phyloP scores from a whole-genome alignment of 2,113 vertebrate species.

The Spilogale gracilis region DNA sequence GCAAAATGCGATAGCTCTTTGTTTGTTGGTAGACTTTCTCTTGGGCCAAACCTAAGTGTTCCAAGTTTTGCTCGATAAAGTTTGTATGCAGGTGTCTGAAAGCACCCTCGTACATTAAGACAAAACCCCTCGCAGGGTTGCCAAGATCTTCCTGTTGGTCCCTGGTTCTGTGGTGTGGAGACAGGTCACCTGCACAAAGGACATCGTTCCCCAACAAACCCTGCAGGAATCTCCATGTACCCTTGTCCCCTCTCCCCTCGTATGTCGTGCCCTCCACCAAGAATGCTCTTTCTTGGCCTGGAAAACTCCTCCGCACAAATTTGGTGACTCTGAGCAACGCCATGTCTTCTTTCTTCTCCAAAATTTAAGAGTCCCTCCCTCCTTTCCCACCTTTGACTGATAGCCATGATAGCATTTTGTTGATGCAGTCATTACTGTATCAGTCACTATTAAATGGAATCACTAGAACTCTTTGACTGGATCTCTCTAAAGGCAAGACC shows the following conservation, averaged over 20 bases:
- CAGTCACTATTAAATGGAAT: background rate
- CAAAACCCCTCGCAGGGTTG: background rate
- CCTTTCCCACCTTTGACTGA: background rate
- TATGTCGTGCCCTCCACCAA: background rate
- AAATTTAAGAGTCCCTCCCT: background rate
- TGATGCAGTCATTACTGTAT: background rate
- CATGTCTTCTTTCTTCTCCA: background rate
- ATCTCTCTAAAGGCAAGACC: background rate
- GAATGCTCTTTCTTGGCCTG: background rate
- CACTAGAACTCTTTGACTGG: background rate
- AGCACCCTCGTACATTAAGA: background rate
- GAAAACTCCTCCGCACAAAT: background rate
- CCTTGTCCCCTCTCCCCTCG: background rate
- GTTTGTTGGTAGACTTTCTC: background rate
- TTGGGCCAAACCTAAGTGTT: background rate
- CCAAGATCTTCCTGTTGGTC: background rate
- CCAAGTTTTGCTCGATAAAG: background rate
- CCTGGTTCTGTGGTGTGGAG: background rate
- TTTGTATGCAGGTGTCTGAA: no score
- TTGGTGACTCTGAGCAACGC: background rate
- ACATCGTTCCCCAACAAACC: rapidly evolving
- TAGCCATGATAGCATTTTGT: background rate
- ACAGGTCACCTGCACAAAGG: background rate
- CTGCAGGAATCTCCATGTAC: rapidly evolving
- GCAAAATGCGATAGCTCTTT: background rate